Evolutionary conservation across 2,888 invertebrate species (phyloP).

Genomic region (Quadroppia sp.): DNA sequence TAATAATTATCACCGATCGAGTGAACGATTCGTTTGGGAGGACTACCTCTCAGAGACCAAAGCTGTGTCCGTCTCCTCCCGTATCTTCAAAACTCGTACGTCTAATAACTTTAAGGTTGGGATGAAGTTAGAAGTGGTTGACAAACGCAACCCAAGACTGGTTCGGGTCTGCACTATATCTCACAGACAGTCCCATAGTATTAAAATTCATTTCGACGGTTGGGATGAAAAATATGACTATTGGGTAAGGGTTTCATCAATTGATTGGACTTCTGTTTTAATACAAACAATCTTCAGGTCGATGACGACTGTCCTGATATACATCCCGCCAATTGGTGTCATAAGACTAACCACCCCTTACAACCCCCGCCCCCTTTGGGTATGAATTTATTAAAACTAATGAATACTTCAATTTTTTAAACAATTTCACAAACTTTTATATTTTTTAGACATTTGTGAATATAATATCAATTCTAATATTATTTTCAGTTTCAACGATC

Average conservation of each 20-base stretch:
- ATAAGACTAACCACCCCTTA: slow-evolving; percentile 77
- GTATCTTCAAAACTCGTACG: slow-evolving; percentile 74
- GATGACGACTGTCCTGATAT: slow-evolving; percentile 86
- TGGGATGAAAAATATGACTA: slow-evolving; percentile 78
- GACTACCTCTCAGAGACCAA: slow-evolving; percentile 72
- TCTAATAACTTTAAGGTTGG: slow-evolving; percentile 73
- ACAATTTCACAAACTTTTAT: no score
- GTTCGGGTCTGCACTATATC: slow-evolving; percentile 79
- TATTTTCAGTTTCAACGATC: not conserved
- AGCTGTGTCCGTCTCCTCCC: slow-evolving; percentile 68
- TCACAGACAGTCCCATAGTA: slow-evolving; percentile 68
- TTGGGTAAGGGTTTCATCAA: slow-evolving; percentile 58
- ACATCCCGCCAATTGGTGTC: slow-evolving; percentile 88
- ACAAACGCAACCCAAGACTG: slow-evolving; percentile 68
- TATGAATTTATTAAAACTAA: no score
- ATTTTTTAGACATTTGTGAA: no score
- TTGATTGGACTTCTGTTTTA: no score
- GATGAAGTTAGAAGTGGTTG: slow-evolving; percentile 84
- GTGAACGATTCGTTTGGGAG: slow-evolving; percentile 70
- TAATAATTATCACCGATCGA: slow-evolving; percentile 53
- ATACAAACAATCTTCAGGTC: no score
- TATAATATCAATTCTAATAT: no score
- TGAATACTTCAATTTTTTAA: no score
- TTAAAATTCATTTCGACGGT: slow-evolving; percentile 78
- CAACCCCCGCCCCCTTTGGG: slow-evolving; percentile 67